phyloP scores from a whole-genome alignment of 2,888 invertebrate genomes.

The Apamea epomidion region DNA sequence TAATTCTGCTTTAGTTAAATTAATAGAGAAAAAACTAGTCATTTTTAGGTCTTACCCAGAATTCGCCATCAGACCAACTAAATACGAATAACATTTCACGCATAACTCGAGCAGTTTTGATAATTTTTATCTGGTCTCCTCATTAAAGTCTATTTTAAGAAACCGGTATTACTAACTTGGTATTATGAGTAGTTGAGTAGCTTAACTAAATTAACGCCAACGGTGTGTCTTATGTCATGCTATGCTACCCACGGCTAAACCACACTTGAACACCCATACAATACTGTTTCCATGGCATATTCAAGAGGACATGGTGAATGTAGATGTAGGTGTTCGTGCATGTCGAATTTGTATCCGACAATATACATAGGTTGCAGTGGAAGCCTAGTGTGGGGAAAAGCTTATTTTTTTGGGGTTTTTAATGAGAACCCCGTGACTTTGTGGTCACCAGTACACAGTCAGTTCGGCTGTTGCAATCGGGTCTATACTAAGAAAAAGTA shows the following conservation, averaged over 20 bases:
- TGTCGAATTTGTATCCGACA: neutral
- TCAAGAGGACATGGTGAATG: neutral
- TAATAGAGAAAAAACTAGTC: too few species aligned
- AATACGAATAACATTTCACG: neutral
- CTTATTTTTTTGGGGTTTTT: neutral
- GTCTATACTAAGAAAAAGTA: neutral
- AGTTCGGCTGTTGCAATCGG: neutral
- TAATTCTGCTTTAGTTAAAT: neutral
- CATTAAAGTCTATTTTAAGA: constrained; percentile 34
- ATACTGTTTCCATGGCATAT: neutral
- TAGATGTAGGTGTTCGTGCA: neutral
- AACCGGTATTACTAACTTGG: constrained; percentile 42
- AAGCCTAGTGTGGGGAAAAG: too few species aligned
- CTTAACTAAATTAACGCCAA: constrained; percentile 23
- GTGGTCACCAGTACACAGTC: neutral
- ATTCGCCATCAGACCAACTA: neutral
- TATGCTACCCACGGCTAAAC: constrained; percentile 16
- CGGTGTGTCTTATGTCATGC: neutral
- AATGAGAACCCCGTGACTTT: neutral
- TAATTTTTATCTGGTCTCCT: neutral
- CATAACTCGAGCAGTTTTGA: neutral
- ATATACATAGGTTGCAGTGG: too few species aligned
- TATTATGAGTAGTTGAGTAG: constrained; percentile 2
- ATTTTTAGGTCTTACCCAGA: neutral
- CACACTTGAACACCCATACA: neutral